Base-by-base conservation (phyloP, 2,113 vertebrate species). In the Oostethus manadensis region DNA sequence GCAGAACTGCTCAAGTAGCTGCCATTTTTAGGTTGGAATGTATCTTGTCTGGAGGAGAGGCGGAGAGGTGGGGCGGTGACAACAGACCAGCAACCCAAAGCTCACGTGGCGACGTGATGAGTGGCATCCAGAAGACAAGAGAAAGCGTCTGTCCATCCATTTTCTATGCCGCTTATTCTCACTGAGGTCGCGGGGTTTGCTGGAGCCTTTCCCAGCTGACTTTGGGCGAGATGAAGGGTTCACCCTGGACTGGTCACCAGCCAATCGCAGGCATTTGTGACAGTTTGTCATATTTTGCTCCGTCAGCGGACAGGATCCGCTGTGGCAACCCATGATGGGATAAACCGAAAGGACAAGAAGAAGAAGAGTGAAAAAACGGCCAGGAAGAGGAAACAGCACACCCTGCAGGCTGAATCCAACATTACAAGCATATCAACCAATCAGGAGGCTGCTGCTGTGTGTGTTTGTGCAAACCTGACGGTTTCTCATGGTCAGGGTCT, bases 371-470 rank as follows among this genome's bases (percentile, higher is more conserved):
- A n/a, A n/a, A n/a, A n/a, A n/a, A n/a, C n/a, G 4, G 35, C 20
- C 18, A 6, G 15, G 14, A 4, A 42, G 54, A 10, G 40, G 40
- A 4, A 22, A 17, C 20, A 10, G 38, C 40, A 1, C 88, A 83
- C 53, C 81, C 88, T 85, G 62, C 71, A 74, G 87, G 82, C 1
- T 0, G 51, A 10, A 72, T 42, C 40, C 29, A 7, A 63, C 23
- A 73, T 2, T 64, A 56, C 77, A 66, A 1, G 23, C 16, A 64
- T 56, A 57, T 16, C 64, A 76, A 61, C 86, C 86, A 84, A 88
- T 80, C 71, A 76, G 66, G 58, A 66, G 60, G 44, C 77, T 81
- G 84, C 84, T 87, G 80, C 82, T 84, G 6, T n/a, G 44, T 16
- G 44, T 16, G 13, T 10, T 46, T 46, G 29, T 6, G 29, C 29